Evolutionary conservation across 2,888 invertebrate genomes (phyloP), one percentile per base, ranked within the genome.

Genomic region (Dugesia japonica): DNA sequence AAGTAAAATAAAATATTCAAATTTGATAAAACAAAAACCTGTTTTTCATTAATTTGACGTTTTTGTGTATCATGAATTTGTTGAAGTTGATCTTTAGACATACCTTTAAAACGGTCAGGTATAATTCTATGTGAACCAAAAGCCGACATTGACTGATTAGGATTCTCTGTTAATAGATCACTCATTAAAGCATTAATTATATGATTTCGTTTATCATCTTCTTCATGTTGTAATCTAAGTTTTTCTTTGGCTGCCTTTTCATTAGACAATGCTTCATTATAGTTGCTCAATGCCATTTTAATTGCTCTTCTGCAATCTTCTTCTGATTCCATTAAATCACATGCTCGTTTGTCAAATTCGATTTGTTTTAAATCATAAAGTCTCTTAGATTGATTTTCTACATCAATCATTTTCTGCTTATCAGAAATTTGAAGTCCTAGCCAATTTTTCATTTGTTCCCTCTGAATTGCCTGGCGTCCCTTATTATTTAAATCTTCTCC

Each of bases 401-500:
- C 33, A 78, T 78, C 27, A 27, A 78, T 42, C 9, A 82, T 82
- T 42, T 81, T 81, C 17, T 83, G 81, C 73, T 83, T 83, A 80
- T 87, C 87, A 4, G 81, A 80, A 73, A 83, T 89, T 84, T 94
- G 94, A 82, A 92, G 91, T 81, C 90, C 89, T 17, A 92, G 86
- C 92, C 92, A 93, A 28, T 91, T 88, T 81, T 89, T 88, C 81
- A 89, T 88, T 84, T 94, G 92, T 77, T 89, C 89, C 0, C 88
- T 88, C 87, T 92, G 92, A n/a, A 89, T 87, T 80, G 88, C 88
- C 79, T 86, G 86, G 0, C 92, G 88, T 78, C 89, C 89, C 72
- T 88, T 88, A 77, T 86, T 87, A 56, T 87, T 87, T 26, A 89
- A 82, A 83, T 93, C 93, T 86, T 94, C 93, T 0, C 93, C 93